Percentiles rank a stretch among this genome's conserved stretches.
phyloP scores from a whole-genome alignment of 2,113 vertebrate species.

The Tonatia bakeri region DNA sequence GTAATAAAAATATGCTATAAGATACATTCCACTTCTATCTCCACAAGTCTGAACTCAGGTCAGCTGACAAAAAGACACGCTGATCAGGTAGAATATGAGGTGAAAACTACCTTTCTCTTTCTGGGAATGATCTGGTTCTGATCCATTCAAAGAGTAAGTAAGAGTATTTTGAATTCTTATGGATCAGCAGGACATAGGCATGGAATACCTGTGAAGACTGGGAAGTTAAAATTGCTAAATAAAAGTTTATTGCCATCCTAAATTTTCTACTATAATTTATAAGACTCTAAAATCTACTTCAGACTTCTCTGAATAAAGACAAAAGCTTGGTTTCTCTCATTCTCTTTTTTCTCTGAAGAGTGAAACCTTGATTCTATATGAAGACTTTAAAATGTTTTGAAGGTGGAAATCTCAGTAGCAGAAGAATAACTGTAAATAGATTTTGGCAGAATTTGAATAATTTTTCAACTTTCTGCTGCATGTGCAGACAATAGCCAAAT shows the following conservation, averaged over 20 bases:
- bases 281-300: neutral
- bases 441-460: conserved; percentile 62
- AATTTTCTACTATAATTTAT: neutral
- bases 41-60: neutral
- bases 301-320: neutral
- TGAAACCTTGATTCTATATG: neutral
- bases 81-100: neutral
- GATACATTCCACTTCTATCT: neutral
- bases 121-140: neutral
- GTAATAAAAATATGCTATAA: neutral
- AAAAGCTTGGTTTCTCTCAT: neutral
- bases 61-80: neutral
- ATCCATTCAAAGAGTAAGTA: neutral
- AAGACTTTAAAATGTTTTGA: conserved; percentile 46
- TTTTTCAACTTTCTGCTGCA: conserved; percentile 54
- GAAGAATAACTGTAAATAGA: conserved; percentile 52
- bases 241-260: neutral
- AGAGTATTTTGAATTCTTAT: neutral
- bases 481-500: conserved; percentile 57
- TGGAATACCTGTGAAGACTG: neutral
- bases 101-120: neutral
- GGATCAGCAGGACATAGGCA: neutral
- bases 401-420: neutral
- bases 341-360: neutral
- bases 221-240: neutral